These are phyloP conservation scores for Actinemys pallida DNA, from an alignment of 2,113 vertebrate genomes.

Conservation along the genomic window DNA sequence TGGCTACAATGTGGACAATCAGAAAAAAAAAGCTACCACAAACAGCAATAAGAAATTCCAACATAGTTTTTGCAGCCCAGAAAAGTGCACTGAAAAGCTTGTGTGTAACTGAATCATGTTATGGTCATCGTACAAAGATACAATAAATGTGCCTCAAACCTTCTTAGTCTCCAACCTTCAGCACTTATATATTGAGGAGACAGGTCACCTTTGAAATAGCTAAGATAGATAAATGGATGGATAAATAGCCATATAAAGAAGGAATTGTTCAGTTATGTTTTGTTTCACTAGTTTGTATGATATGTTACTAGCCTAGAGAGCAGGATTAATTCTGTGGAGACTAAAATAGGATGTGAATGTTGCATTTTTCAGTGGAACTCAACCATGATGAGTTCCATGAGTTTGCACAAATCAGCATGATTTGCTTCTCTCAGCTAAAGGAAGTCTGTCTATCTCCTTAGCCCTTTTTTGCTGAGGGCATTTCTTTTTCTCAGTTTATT, in stretches of 20 bases:
- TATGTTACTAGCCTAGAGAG: background rate
- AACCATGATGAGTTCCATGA: background rate
- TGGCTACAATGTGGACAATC: background rate
- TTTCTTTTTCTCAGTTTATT: conserved; percentile 36
- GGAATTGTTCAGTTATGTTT: background rate
- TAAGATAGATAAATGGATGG: accelerated
- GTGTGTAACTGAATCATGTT: background rate
- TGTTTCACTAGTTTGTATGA: background rate
- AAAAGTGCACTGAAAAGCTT: background rate
- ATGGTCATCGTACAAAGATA: background rate
- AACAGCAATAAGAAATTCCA: too few species aligned
- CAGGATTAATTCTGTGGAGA: background rate
- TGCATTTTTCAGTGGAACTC: conserved; percentile 11
- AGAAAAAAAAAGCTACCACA: background rate
- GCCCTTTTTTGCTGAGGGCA: background rate
- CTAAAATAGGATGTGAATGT: background rate
- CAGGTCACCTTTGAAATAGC: background rate
- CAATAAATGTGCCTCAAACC: background rate
- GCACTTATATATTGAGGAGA: background rate
- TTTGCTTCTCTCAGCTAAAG: background rate
- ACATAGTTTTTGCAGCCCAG: background rate
- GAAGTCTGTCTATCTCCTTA: background rate
- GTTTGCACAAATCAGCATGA: background rate
- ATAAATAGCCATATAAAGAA: background rate
- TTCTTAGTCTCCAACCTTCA: background rate